A percentile compares a stretch with the other conserved stretches of the same genome.
These are phyloP conservation scores for Sinocyclocheilus rhinocerous DNA, from an alignment of 2,113 vertebrate genomes.

Conservation along the genomic window DNA sequence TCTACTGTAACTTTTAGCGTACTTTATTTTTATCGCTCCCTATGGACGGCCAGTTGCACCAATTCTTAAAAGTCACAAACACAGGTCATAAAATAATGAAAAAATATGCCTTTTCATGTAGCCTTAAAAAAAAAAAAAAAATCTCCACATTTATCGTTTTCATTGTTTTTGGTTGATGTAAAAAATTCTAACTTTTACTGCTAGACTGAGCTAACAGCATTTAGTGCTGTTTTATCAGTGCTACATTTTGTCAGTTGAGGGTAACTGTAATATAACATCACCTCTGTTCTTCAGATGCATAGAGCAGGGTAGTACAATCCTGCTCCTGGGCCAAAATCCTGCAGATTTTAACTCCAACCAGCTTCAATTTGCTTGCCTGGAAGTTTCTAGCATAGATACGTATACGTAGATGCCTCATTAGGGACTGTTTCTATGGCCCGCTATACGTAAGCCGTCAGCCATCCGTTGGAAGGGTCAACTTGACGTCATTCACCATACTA, in stretches of 20 bases:
- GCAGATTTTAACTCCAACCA: no score
- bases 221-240: not conserved
- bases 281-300: no score
- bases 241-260: not conserved
- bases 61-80: constrained; percentile 21
- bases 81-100: constrained; percentile 17
- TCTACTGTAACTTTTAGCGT: not conserved
- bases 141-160: not conserved
- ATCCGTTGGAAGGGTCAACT: no score
- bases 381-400: no score
- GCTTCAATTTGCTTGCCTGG: no score
- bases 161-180: not conserved
- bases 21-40: not conserved
- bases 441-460: no score
- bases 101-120: not conserved
- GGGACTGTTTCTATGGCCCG: no score
- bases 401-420: no score
- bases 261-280: not conserved
- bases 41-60: not conserved
- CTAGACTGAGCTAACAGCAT: not conserved
- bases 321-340: no score
- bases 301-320: no score
- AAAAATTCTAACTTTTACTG: not conserved
- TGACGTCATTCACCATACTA: no score
- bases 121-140: not conserved